These are phyloP conservation scores for Glossophaga mutica DNA, from an alignment of 2,797 vertebrate species.

Conservation along the genomic window DNA sequence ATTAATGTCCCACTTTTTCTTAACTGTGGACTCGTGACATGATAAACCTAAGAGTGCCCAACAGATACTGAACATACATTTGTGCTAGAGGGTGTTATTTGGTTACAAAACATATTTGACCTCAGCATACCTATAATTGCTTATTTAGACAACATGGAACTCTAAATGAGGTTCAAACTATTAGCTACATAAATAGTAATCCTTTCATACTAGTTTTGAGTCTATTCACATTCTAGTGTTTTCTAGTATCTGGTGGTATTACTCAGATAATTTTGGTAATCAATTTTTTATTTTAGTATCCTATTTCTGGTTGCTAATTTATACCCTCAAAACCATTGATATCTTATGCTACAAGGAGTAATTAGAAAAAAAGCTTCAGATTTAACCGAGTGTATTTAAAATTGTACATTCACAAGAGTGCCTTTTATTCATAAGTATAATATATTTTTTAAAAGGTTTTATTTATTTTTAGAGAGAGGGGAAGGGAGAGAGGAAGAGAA, in stretches of 20 bases:
- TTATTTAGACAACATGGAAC: neutral
- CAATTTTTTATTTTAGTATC: neutral
- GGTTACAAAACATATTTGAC: neutral
- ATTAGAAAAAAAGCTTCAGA: constrained; percentile 22
- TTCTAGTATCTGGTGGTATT: neutral
- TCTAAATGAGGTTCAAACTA: neutral
- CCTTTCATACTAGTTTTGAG: neutral
- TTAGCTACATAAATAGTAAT: neutral
- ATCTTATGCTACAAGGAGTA: neutral
- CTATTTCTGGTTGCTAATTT: neutral
- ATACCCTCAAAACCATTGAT: neutral
- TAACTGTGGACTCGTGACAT: neutral
- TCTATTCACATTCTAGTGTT: neutral
- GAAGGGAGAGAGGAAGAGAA: no score
- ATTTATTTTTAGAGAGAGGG: no score
- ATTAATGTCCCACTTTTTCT: neutral
- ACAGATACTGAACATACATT: neutral
- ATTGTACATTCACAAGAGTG: neutral
- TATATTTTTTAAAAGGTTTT: no score
- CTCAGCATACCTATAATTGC: neutral
- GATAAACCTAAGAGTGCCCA: neutral
- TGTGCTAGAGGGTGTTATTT: neutral
- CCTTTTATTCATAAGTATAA: neutral
- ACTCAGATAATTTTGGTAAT: constrained; percentile 17
- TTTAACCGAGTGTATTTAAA: constrained; percentile 2